Base-by-base conservation (phyloP, 1,140 invertebrate genomes). In the Lethrus apterus region DNA sequence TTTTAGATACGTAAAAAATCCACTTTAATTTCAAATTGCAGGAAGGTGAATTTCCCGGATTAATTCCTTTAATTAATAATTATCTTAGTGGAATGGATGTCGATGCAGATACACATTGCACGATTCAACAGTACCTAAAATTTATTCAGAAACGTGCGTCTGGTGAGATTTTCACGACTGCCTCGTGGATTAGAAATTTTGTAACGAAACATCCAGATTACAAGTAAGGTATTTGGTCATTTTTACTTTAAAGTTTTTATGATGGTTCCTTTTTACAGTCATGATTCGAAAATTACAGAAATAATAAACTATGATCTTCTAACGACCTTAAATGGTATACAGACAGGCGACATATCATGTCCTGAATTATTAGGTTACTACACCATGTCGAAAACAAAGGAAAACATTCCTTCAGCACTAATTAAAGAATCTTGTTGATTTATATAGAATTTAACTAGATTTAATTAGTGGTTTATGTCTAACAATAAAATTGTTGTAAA, bases 91-190 rank as follows among this genome's bases (percentile, higher is more conserved):
- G 82, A 34, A 90, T 97, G 80, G 93, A 98, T 66, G 84, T 96
- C 32, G 94, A 98, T 72, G 89, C 93, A 4, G 93, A 96, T 66
- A 95, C 91, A 17, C 88, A 93, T 62, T 98, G 94, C 70, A 95
- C 93, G 3, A 89, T 99, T 55, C 85, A 91, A 67, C 89, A 97
- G 69, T 99, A 99, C 72, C 77, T 99, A 36, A 90, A 88, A 62
- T 79, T 99, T 30, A 98, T 99, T 63, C 82, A 91, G 63, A 77
- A 81, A 51, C 75, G 93, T 57, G 93, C 94, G 5, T 83, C 86
- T 52, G 92, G 93, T 51, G 82, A 88, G 60, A 73, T 89, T 10
- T 70, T 80, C 54, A 97, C 93, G 29, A 90, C 89, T 52, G 92
- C 92, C 26, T 73, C 82, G 18, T 99, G 93, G 91, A 85, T 98